Base-by-base conservation (phyloP, 2,113 vertebrate genomes). In the Paradisaea rubra region DNA sequence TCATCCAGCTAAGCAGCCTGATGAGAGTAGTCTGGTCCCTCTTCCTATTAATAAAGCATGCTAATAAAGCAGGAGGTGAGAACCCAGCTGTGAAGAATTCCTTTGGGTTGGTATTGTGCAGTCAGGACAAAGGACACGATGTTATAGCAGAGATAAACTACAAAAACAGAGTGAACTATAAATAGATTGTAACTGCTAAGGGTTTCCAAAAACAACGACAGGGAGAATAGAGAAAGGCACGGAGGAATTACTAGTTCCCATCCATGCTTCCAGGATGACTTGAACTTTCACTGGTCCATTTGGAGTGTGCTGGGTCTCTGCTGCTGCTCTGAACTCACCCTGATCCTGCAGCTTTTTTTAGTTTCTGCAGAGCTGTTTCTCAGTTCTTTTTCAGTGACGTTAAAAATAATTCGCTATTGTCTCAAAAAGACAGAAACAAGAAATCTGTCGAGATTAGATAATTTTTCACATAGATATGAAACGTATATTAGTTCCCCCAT, bases 101-200 rank as follows among this genome's bases (percentile, higher is more conserved):
- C 84, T 82, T 79, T 79, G 68, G 16, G 33, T 27, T 73, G 54
- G 42, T 88, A 37, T 70, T 82, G 35, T 87, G 50, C 63, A 54
- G 30, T 69, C 59, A 89, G 63, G 71, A 86, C 79, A 94, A 91
- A 80, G 61, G 57, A 92, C 82, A 89, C 2, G 9, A 25, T 77
- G 82, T 95, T 94, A 92, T 23, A 74, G 69, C 44, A 81, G 83
- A 94, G 73, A 90, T 65, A 95, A 91, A 91, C 57, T 87, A 70
- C 74, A 88, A 89, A 95, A 81, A 1, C 49, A 65, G 41, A n/a
- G 17, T 35, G 73, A 87, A 27, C 88, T 95, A 95, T 96, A 95
- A 96, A 96, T 95, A 96, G 93, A 66, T 47, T 41, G 65, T 41
- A 81, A 72, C 44, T 2, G 4, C 44, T 69, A 56, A 52, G 52